phyloP scores from a whole-genome alignment of 1,140 invertebrate genomes.

The Papilio dardanus region DNA sequence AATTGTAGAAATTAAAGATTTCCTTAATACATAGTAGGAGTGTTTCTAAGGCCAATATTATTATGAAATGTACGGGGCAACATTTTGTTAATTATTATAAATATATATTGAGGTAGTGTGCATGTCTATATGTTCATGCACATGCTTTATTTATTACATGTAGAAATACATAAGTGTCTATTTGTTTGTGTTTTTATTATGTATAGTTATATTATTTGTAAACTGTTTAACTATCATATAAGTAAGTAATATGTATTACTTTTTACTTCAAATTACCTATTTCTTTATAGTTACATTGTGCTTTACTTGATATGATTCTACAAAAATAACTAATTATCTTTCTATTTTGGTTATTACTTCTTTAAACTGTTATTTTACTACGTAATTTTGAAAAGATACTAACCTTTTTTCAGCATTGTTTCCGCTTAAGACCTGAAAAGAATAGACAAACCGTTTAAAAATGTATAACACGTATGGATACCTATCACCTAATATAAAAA shows the following conservation, averaged over 20 bases:
- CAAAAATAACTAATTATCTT: neutral
- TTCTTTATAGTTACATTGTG: neutral
- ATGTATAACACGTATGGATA: neutral
- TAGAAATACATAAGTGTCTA: neutral
- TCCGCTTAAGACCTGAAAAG: conserved; percentile 66
- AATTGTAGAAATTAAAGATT: no score
- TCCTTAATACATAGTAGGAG: no score
- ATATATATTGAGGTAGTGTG: no score
- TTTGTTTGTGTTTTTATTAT: neutral
- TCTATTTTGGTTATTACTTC: neutral
- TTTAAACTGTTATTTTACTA: neutral
- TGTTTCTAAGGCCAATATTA: no score
- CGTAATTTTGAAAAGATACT: conserved; percentile 27
- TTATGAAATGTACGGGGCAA: no score
- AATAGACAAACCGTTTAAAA: conserved; percentile 43
- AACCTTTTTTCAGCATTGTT: conserved; percentile 68
- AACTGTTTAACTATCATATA: neutral
- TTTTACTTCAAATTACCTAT: neutral
- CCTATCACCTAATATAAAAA: neutral
- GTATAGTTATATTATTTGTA: neutral
- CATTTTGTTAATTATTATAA: no score
- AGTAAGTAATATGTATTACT: neutral
- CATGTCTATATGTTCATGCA: conserved; percentile 6
- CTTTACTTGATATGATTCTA: neutral
- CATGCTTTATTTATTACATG: neutral